Conservation (phyloP, 2,797 vertebrate genomes). For the Pteronotus mesoamericanus region DNA sequence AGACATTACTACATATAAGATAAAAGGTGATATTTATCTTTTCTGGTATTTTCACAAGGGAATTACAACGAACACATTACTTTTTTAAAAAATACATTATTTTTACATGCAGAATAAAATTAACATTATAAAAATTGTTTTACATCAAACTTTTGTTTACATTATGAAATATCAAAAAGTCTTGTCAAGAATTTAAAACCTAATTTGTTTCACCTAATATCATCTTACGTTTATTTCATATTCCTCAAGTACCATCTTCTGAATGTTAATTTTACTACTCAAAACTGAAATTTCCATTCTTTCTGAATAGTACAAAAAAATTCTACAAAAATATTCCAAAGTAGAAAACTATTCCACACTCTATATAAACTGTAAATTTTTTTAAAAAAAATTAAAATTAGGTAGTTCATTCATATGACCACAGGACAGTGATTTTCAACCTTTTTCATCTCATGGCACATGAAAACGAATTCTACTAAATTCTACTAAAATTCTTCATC, state of each 20-base stretch:
- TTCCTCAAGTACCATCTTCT: background rate
- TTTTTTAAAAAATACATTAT: background rate
- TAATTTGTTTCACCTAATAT: background rate
- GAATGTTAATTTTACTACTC: background rate
- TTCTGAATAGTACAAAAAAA: constrained; percentile 29
- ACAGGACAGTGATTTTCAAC: background rate
- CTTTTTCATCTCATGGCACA: background rate
- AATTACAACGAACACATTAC: background rate
- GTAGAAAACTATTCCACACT: background rate
- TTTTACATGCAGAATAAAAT: background rate
- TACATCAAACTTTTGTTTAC: background rate
- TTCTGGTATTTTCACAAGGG: background rate
- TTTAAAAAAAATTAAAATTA: background rate
- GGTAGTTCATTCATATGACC: background rate
- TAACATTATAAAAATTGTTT: background rate
- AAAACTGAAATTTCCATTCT: constrained; percentile 2
- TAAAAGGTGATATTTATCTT: background rate
- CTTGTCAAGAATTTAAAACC: background rate
- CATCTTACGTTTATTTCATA: background rate
- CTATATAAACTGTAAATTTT: background rate
- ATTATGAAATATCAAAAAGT: background rate
- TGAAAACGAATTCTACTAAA: background rate
- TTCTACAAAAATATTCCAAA: background rate
- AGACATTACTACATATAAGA: background rate
- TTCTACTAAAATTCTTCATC: background rate